A percentile compares a stretch with the other conserved stretches of the same genome.
Evolutionary conservation across 2,888 invertebrate genomes (phyloP).

Genomic region (Dryocosmus kuriphilus): DNA sequence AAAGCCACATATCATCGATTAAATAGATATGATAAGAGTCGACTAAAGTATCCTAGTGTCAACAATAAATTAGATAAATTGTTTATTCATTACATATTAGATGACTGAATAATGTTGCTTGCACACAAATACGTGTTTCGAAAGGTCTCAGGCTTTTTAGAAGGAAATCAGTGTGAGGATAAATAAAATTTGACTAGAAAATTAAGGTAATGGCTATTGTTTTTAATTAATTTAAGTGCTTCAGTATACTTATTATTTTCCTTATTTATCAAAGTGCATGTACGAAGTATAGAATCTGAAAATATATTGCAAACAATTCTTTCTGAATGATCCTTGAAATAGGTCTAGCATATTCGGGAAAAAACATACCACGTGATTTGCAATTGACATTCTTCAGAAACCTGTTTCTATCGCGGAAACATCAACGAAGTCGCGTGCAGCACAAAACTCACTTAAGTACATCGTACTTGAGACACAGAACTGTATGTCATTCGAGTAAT

Average conservation of each 20-base stretch:
- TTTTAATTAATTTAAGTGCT: too few species aligned
- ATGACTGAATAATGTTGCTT: neutral
- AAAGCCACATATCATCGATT: neutral
- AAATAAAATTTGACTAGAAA: too few species aligned
- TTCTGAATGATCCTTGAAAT: neutral
- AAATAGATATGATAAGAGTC: neutral
- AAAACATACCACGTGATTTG: slow-evolving; percentile 51
- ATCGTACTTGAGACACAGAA: slow-evolving; percentile 46
- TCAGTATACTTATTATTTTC: too few species aligned
- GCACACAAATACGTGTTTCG: neutral
- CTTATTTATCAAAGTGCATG: neutral
- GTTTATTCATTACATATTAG: neutral
- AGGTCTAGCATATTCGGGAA: slow-evolving; percentile 1
- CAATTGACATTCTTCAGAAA: slow-evolving; percentile 56
- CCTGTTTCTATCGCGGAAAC: slow-evolving; percentile 54
- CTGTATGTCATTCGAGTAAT: neutral
- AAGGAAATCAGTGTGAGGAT: too few species aligned
- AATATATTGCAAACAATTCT: neutral
- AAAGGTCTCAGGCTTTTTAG: too few species aligned
- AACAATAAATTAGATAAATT: neutral
- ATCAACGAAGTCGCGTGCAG: slow-evolving; percentile 48
- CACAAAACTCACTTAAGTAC: slow-evolving; percentile 43
- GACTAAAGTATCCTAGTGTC: too few species aligned
- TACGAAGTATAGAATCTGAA: neutral
- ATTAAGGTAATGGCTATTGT: too few species aligned